Evolutionary conservation across 2,888 invertebrate genomes (phyloP), one percentile per base, ranked within the genome.

Genomic region (Drosophila anceps): DNA sequence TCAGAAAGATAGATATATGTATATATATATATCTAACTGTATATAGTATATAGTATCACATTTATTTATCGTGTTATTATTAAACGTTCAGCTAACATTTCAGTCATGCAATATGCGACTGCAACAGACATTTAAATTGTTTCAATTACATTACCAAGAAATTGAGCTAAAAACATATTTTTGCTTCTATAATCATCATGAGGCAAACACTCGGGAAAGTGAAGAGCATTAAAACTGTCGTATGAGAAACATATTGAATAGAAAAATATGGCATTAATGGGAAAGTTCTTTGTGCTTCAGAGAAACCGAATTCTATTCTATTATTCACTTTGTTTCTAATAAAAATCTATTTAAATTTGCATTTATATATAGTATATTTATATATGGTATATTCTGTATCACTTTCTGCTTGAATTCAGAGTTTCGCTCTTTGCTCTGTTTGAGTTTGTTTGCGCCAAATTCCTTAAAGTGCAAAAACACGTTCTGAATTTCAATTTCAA

Each of bases 331-430:
- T 35, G 35, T 13, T 13, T 44, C 9, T 48, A 1, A 29, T 4
- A 31, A 3, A 31, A 55, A 10, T 43, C 6, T 13, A 15, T 8
- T 44, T 24, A 9, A 13, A 33, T 10, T 43, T 20, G 2, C 18
- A 15, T 20, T 4, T 24, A 18, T 8, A 37, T 58, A 31, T 15
- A 29, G 6, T 13, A 10, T 29, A 31, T 18, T 51, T 33, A 53
- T 43, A 41, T 20, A 29, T 20, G 20, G n/a, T 18, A 31, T 18
- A 31, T 59, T 20, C 41, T 46, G 29, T 10, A 58, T 7, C 15
- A 48, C 29, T 50, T 59, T 69, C 50, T 63, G 76, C 73, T 41
- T 69, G 63, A 63, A 41, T 59, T 55, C 48, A 50, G 37, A 35
- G 43, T 69, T 48, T 58, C 18, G 53, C 15, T 61, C 13, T 54